Conservation (phyloP, 2,113 vertebrate species). For the Aphyosemion australe region DNA sequence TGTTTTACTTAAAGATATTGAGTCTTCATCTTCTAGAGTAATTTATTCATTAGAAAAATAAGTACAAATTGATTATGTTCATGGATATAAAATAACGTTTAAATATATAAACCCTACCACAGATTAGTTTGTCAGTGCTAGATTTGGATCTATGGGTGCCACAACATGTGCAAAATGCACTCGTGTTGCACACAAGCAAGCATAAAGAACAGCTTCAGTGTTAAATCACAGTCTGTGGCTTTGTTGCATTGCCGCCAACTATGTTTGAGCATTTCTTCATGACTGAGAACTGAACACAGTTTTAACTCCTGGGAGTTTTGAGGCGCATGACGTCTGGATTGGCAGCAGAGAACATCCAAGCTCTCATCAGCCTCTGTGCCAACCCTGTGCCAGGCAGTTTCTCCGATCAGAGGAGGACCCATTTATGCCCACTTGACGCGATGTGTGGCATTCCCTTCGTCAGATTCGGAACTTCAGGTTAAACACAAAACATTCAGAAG, state of each 20-base stretch:
- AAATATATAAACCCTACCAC: slow-evolving; percentile 69
- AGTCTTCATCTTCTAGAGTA: slow-evolving; percentile 36
- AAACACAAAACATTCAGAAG: slow-evolving; percentile 54
- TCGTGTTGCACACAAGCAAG: slow-evolving; percentile 21
- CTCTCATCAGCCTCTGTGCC: slow-evolving; percentile 78
- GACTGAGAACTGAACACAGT: slow-evolving; percentile 30
- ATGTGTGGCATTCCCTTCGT: slow-evolving; percentile 77
- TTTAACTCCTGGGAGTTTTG: slow-evolving; percentile 49
- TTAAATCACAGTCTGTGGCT: slow-evolving; percentile 41
- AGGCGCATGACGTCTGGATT: slow-evolving; percentile 62
- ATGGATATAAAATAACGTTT: slow-evolving; percentile 80
- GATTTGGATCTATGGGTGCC: slow-evolving; percentile 56
- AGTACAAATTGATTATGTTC: slow-evolving; percentile 78
- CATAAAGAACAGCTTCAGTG: slow-evolving; percentile 22
- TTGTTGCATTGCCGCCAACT: slow-evolving; percentile 57
- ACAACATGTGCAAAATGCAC: slow-evolving; percentile 26
- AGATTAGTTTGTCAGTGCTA: slow-evolving; percentile 46
- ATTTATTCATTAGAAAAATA: slow-evolving; percentile 78
- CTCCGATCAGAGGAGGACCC: slow-evolving; percentile 74
- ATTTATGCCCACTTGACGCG: slow-evolving; percentile 78
- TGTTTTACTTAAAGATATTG: slow-evolving; percentile 57
- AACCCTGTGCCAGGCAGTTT: slow-evolving; percentile 77
- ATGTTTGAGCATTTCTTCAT: slow-evolving; percentile 69
- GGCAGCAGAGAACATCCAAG: slow-evolving; percentile 84
- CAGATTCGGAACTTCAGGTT: slow-evolving; percentile 5